Evolutionary conservation across 2,888 invertebrate genomes (phyloP).

Genomic region (Drosophila pseudotalamancana): DNA sequence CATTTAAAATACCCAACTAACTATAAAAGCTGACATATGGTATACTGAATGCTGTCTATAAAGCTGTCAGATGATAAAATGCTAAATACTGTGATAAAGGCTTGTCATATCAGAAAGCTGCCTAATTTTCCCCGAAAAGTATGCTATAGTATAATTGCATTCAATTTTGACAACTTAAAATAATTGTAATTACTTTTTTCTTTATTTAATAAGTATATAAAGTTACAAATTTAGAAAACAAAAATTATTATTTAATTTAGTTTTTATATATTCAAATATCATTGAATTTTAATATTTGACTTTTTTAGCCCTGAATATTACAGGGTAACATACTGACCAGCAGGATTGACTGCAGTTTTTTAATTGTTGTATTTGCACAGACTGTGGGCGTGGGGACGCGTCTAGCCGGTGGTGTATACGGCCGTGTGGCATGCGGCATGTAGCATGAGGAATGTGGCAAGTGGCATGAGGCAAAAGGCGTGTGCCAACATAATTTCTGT

Average conservation of each 20-base stretch:
- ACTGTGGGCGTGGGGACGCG: constrained; percentile 17
- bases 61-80: no score
- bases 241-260: neutral
- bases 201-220: no score
- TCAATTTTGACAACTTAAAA: no score
- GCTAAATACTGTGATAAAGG: neutral
- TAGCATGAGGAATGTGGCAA: constrained; percentile 17
- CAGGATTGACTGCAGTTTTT: neutral
- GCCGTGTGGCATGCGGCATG: constrained; percentile 1
- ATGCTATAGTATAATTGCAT: neutral
- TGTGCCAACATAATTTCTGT: constrained; percentile 24
- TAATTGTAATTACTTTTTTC: no score
- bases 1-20: constrained; percentile 5
- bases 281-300: neutral
- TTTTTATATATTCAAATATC: neutral
- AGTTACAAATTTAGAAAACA: no score
- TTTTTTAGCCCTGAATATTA: no score
- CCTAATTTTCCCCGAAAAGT: neutral
- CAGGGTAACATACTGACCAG: constrained; percentile 12
- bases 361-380: neutral
- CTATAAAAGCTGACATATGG: neutral
- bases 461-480: constrained; percentile 11
- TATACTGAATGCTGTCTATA: neutral
- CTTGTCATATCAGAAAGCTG: neutral
- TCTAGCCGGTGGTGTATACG: constrained; percentile 38